Evolutionary conservation across 2,888 invertebrate genomes (phyloP).

Genomic region (Sthenelais limicola): DNA sequence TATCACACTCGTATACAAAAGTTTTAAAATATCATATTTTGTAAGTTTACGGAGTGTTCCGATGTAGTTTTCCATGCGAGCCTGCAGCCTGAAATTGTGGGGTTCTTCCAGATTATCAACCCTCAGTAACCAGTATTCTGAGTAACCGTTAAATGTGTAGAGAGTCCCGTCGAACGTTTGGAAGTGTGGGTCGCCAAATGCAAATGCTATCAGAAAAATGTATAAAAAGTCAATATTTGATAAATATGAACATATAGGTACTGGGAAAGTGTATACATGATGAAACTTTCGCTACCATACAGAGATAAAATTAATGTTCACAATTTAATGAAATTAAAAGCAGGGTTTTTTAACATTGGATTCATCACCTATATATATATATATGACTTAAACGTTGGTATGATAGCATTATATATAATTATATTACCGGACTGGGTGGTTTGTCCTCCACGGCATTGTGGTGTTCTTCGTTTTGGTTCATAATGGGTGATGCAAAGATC

Average conservation of each 20-base stretch:
- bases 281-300: background rate
- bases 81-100: constrained; percentile 41
- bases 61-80: constrained; percentile 28
- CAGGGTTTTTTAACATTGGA: too few relatives aligned
- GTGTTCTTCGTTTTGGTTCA: constrained; percentile 21
- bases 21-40: background rate
- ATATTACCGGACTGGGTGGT: background rate
- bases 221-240: background rate
- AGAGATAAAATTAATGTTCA: too few relatives aligned
- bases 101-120: background rate
- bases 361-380: too few relatives aligned
- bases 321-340: too few relatives aligned
- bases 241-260: background rate
- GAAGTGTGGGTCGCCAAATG: constrained; percentile 47
- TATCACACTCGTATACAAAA: too few relatives aligned
- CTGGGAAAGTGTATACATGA: background rate
- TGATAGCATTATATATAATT: too few relatives aligned
- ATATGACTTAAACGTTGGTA: too few relatives aligned
- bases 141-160: constrained; percentile 45
- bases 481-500: constrained; percentile 32
- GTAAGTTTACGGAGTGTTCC: constrained; percentile 10
- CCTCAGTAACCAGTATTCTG: constrained; percentile 44
- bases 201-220: constrained; percentile 17
- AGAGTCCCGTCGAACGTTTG: constrained; percentile 42
- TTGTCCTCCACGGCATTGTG: background rate